Conservation (phyloP, 2,888 invertebrate genomes). For the Trachelus iudaicus region DNA sequence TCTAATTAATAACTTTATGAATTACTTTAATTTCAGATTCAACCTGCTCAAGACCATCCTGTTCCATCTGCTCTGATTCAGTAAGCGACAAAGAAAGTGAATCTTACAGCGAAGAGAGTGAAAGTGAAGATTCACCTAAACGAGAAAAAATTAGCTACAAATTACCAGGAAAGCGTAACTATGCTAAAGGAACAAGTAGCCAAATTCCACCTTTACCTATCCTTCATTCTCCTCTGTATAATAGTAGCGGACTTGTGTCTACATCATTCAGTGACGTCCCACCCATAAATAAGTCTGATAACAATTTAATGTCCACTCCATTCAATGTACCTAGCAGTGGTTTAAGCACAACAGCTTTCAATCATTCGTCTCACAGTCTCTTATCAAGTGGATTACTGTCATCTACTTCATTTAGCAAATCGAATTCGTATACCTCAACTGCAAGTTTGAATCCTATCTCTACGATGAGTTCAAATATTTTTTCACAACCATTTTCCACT, state of each 20-base stretch:
- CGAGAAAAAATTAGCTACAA: conserved; percentile 52
- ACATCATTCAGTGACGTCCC: conserved; percentile 39
- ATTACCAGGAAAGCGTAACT: conserved; percentile 62
- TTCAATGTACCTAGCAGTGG: conserved; percentile 40
- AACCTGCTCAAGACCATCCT: conserved; percentile 78
- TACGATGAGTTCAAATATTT: conserved; percentile 17
- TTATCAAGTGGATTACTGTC: conserved; percentile 32
- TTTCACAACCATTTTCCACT: conserved; percentile 29
- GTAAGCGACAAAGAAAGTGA: conserved; percentile 62
- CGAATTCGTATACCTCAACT: conserved; percentile 23
- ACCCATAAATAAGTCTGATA: conserved; percentile 33
- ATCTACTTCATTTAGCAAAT: conserved; percentile 38
- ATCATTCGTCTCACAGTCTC: conserved; percentile 32
- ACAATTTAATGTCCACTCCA: conserved; percentile 50
- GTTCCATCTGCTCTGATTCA: conserved; percentile 72
- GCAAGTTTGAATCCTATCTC: conserved; percentile 21
- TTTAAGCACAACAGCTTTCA: conserved; percentile 27
- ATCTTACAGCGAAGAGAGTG: conserved; percentile 62
- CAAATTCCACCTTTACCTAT: conserved; percentile 60
- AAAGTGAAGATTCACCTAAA: conserved; percentile 49
- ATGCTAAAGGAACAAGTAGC: conserved; percentile 59
- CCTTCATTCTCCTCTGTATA: conserved; percentile 38
- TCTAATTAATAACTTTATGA: conserved; percentile 14
- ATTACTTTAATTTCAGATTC: conserved; percentile 68
- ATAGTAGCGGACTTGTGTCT: conserved; percentile 37